Base-by-base conservation (phyloP, 2,888 invertebrate genomes). In the Cryptocephalus primarius region DNA sequence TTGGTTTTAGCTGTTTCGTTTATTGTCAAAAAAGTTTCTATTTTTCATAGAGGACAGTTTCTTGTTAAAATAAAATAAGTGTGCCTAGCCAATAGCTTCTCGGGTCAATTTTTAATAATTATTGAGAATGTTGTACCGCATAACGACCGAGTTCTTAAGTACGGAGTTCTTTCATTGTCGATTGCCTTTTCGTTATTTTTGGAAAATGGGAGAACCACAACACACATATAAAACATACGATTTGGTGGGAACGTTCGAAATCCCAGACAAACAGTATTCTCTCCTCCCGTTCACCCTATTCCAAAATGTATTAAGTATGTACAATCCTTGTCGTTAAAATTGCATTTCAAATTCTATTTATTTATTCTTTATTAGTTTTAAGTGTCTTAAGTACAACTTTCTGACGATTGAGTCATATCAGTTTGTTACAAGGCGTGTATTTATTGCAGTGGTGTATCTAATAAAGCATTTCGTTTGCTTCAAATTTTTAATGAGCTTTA, bases 41-140 rank as follows among this genome's bases (percentile, higher is more conserved):
- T 72, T 72, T 72, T 55, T 72, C 71, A 36, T 70, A 71, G 70
- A 69, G 68, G 62, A 70, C 68, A 69, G 68, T 74, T 75, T 75
- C 75, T 75, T 75, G 75, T 76, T 76, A 74, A 67, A 41, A 65
- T 66, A 70, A 75, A 75, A 73, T 76, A 77, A 75, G 76, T 77
- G 77, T 77, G 77, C 77, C 77, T 77, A 77, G 77, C 77, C 76
- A 76, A 74, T 76, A 76, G 75, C 74, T 73, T 76, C 75, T 75
- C 75, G 73, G 72, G 76, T 76, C 76, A 77, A 76, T 60, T 62
- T 61, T 65, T 63, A 63, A 59, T 46, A 48, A 44, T 46, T 49
- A 43, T 47, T 41, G 34, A 44, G 45, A 48, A 46, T 48, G 47
- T 49, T 49, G 49, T 47, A 44, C 22, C 22, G 6, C 22, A 22